A percentile compares a stretch with the other conserved stretches of the same genome.
phyloP scores from a whole-genome alignment of 2,888 invertebrate genomes.

The Malthinus flaveolus region DNA sequence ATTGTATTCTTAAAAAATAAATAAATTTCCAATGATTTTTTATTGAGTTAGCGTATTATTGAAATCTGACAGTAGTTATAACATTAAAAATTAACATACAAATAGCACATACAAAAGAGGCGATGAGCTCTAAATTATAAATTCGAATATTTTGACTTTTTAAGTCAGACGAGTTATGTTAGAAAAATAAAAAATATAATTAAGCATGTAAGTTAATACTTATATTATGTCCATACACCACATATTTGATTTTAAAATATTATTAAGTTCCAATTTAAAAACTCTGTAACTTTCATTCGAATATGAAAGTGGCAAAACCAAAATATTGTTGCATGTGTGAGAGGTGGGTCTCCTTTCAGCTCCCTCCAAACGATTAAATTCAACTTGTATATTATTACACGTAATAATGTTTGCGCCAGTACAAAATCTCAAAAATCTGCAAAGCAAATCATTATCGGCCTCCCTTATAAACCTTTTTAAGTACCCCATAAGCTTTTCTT shows the following conservation, averaged over 20 bases:
- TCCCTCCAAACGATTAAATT: not conserved
- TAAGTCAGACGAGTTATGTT: too few species aligned
- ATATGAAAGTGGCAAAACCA: not conserved
- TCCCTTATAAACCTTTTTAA: constrained; percentile 16
- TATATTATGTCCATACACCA: not conserved
- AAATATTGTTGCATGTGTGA: not conserved
- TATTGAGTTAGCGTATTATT: too few species aligned
- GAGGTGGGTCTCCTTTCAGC: not conserved
- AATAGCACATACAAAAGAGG: too few species aligned
- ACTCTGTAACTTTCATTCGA: not conserved
- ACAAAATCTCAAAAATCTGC: constrained; percentile 19
- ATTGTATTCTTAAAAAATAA: too few species aligned
- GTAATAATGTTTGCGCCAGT: constrained; percentile 12
- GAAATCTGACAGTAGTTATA: too few species aligned
- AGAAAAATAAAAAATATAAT: not conserved
- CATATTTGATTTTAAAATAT: not conserved
- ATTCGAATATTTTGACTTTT: too few species aligned
- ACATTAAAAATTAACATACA: too few species aligned
- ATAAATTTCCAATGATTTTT: too few species aligned
- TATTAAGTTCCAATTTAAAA: not conserved
- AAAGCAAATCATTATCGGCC: constrained; percentile 6
- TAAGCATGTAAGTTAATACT: not conserved
- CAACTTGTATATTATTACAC: not conserved
- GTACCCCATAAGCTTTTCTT: not conserved
- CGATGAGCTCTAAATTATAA: too few species aligned